Percentiles rank a stretch among this genome's conserved stretches.
phyloP scores from a whole-genome alignment of 2,797 vertebrate species.

The Acanthurus leucopareius region DNA sequence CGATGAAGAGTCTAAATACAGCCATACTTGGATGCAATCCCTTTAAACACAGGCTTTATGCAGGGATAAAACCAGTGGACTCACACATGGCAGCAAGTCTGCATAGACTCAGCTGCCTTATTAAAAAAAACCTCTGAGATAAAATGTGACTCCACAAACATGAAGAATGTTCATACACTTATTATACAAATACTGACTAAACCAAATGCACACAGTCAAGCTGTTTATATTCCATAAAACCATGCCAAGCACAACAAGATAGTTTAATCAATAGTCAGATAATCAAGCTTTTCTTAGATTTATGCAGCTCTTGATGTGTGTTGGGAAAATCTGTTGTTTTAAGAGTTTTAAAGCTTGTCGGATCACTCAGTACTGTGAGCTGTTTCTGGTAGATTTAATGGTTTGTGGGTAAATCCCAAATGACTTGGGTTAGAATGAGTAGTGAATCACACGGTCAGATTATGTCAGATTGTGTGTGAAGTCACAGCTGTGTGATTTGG shows the following conservation, averaged over 20 bases:
- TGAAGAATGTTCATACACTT: constrained; percentile 4
- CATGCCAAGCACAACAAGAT: no score
- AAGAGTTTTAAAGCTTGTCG: neutral
- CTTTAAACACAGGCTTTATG: constrained; percentile 47
- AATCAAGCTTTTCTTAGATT: neutral
- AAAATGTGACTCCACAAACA: neutral
- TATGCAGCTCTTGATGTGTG: neutral
- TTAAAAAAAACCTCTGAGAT: neutral
- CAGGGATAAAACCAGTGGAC: constrained; percentile 4
- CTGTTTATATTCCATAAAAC: no score
- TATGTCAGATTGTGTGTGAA: constrained; percentile 1
- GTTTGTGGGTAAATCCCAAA: neutral
- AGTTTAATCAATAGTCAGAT: neutral
- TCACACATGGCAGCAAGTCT: neutral
- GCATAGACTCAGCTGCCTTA: neutral
- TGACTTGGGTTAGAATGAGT: constrained; percentile 12
- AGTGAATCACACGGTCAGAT: constrained; percentile 1
- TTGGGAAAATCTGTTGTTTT: neutral
- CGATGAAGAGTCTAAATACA: constrained; percentile 17
- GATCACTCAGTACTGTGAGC: neutral
- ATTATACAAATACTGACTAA: neutral
- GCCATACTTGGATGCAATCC: constrained; percentile 40
- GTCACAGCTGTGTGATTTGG: neutral
- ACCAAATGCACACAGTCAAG: neutral
- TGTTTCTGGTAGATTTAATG: constrained; percentile 18